Evolutionary conservation across 2,888 invertebrate genomes (phyloP).

Genomic region (Eilema griseolum): DNA sequence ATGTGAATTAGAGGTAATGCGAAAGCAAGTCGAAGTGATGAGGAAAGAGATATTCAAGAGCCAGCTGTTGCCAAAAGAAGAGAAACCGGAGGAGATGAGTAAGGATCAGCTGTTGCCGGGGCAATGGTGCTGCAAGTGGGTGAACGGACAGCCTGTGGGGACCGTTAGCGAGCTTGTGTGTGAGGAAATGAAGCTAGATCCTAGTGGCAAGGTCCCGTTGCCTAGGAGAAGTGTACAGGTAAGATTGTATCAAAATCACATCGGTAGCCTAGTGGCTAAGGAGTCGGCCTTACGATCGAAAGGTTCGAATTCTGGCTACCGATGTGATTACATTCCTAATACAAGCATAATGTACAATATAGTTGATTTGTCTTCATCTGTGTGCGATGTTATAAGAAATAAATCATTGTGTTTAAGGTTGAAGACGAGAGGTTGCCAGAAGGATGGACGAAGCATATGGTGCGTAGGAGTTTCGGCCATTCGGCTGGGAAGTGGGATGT

Average conservation of each 20-base stretch:
- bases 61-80: conserved; percentile 53
- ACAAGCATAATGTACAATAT: not conserved
- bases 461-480: conserved; percentile 89
- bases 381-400: not conserved
- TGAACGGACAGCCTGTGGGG: conserved; percentile 90
- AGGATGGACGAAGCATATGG: conserved; percentile 93
- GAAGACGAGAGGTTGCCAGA: conserved; percentile 91
- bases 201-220: conserved; percentile 72
- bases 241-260: conserved; percentile 10
- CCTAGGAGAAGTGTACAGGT: conserved; percentile 80
- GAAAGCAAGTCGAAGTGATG: conserved; percentile 76
- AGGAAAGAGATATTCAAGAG: conserved; percentile 71
- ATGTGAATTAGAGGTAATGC: conserved; percentile 74
- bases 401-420: conserved; percentile 77
- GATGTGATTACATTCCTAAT: too few relatives aligned
- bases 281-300: too few relatives aligned
- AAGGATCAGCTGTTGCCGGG: conserved; percentile 76
- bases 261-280: too few relatives aligned
- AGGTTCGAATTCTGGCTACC: too few relatives aligned
- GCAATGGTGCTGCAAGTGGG: conserved; percentile 90
- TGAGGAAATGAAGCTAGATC: conserved; percentile 68
- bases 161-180: conserved; percentile 77
- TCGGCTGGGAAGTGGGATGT: conserved; percentile 95
- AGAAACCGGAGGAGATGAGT: conserved; percentile 54
- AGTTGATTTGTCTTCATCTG: not conserved